These are phyloP conservation scores for Parasteatoda lunata DNA, from an alignment of 2,888 invertebrate genomes.

Conservation along the genomic window DNA sequence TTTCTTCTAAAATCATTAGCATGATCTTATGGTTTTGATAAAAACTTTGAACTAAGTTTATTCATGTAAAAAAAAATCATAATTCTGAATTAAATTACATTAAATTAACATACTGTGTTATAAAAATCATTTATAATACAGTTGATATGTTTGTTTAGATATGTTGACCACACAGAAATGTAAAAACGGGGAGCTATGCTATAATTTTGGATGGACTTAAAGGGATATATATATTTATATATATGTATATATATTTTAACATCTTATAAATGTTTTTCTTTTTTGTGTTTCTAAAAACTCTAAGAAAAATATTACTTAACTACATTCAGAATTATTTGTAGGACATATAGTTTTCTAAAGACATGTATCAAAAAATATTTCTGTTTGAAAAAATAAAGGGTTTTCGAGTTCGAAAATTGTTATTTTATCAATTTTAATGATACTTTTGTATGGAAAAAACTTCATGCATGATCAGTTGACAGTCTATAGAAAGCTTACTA, in stretches of 20 bases:
- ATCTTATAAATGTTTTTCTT: slow-evolving; percentile 7
- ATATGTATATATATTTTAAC: slow-evolving; percentile 21
- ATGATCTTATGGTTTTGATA: no score
- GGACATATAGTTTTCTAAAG: slow-evolving; percentile 38
- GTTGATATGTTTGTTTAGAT: neutral
- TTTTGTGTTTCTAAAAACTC: neutral
- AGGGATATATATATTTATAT: slow-evolving; percentile 42
- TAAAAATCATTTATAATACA: neutral
- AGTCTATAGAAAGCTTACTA: no score
- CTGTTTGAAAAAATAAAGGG: neutral
- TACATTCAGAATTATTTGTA: slow-evolving; percentile 14
- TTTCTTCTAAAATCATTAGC: no score
- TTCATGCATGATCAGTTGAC: no score
- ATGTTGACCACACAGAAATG: slow-evolving; percentile 28
- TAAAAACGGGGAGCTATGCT: slow-evolving; percentile 34
- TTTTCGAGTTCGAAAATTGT: no score
- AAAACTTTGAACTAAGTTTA: no score
- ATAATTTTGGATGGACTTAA: slow-evolving; percentile 58
- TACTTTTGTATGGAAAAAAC: no score
- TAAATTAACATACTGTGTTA: no score
- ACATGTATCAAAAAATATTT: slow-evolving; percentile 9
- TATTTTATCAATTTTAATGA: no score
- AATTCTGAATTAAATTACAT: no score
- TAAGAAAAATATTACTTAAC: slow-evolving; percentile 34
- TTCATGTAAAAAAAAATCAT: no score